phyloP scores from a whole-genome alignment of 2,113 vertebrate species.

The Oophaga pumilio region DNA sequence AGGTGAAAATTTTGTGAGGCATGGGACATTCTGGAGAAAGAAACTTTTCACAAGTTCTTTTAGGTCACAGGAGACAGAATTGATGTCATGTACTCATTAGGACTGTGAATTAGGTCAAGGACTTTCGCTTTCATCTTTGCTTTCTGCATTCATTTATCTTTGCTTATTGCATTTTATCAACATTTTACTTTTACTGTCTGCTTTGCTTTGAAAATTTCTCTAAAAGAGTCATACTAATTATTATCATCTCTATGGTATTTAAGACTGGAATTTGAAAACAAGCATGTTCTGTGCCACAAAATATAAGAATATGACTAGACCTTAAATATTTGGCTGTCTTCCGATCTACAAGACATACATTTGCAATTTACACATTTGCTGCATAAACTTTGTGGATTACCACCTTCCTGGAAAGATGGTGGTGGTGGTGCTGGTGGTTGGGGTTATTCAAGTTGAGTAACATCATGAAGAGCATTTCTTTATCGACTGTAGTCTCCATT shows the following conservation, averaged over 20 bases:
- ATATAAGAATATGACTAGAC: neutral
- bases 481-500: neutral
- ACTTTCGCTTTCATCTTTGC: constrained; percentile 12
- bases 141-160: constrained; percentile 25
- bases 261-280: neutral
- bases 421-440: too few species aligned
- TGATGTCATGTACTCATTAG: neutral
- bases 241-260: neutral
- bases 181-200: constrained; percentile 3
- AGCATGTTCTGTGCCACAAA: neutral
- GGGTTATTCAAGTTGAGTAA: neutral
- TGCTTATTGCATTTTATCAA: constrained; percentile 10
- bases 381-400: neutral
- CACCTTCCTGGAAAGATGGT: neutral
- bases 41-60: neutral
- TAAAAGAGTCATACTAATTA: neutral
- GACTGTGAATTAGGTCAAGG: neutral
- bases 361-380: neutral
- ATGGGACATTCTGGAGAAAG: neutral
- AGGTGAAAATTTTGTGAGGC: neutral
- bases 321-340: neutral
- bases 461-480: neutral
- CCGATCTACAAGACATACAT: neutral
- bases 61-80: neutral
- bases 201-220: neutral